Conservation (phyloP, 2,113 vertebrate genomes). For the Phylloscopus trochilus region DNA sequence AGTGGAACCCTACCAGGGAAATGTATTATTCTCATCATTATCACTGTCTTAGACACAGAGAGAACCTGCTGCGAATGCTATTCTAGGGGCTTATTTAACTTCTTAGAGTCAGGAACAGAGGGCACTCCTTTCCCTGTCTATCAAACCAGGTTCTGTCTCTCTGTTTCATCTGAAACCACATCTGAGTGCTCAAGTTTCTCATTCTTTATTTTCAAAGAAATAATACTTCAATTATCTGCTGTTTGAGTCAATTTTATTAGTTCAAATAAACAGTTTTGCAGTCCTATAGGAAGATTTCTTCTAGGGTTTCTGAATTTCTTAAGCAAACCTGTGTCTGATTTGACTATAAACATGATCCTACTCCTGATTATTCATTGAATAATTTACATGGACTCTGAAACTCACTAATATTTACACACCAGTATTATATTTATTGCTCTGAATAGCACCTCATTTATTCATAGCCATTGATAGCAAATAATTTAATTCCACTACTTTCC, state of each 20-base stretch:
- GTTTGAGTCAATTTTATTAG: not conserved
- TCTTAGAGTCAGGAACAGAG: not conserved
- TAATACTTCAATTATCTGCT: not conserved
- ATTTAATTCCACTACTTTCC: not conserved
- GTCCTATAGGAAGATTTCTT: not conserved
- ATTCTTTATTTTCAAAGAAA: not conserved
- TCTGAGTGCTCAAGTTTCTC: not conserved
- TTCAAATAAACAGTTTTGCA: not conserved
- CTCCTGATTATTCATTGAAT: not conserved
- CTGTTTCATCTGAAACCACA: not conserved
- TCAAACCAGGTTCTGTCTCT: not conserved
- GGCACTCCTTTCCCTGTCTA: not conserved
- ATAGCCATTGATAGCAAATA: not conserved
- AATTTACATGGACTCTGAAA: not conserved
- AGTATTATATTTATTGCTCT: not conserved
- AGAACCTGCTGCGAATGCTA: not conserved
- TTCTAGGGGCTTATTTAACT: slow-evolving; percentile 28
- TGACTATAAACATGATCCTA: not conserved
- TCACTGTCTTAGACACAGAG: slow-evolving; percentile 13
- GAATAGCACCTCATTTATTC: not conserved
- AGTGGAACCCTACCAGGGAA: slow-evolving; percentile 53
- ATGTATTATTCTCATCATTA: slow-evolving; percentile 46
- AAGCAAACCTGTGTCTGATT: not conserved
- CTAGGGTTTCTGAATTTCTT: not conserved
- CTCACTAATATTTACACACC: not conserved